Percentiles rank a stretch among this genome's conserved stretches.
These are phyloP conservation scores for Gandaritis pyraliata DNA, from an alignment of 2,888 invertebrate species.

Conservation along the genomic window DNA sequence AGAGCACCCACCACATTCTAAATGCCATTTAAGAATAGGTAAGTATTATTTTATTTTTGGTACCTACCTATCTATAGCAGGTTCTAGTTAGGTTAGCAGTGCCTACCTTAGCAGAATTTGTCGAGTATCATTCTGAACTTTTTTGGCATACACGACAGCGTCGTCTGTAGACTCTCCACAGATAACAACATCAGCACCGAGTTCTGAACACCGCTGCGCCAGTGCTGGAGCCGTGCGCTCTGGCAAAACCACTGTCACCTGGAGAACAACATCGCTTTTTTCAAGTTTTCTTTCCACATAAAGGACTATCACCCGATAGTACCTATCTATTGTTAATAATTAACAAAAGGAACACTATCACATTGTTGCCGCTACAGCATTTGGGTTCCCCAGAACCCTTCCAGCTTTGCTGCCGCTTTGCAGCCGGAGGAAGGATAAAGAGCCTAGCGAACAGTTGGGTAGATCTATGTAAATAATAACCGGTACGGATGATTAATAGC, in stretches of 20 bases:
- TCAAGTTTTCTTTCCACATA: background rate
- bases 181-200: slow-evolving; percentile 72
- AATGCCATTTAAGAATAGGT: no score
- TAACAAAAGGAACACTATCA: background rate
- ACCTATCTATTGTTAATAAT: background rate
- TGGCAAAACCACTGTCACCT: slow-evolving; percentile 78
- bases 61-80: background rate
- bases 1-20: background rate
- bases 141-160: slow-evolving; percentile 60
- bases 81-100: background rate
- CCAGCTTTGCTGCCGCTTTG: no score
- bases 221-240: slow-evolving; percentile 64
- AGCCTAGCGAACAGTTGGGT: no score
- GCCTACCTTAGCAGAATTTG: slow-evolving; percentile 59
- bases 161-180: slow-evolving; percentile 66
- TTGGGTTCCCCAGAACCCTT: no score
- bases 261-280: slow-evolving; percentile 1
- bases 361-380: no score
- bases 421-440: no score
- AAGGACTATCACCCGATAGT: no score
- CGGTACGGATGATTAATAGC: no score
- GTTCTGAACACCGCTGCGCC: slow-evolving; percentile 73
- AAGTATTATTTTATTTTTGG: background rate
- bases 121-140: slow-evolving; percentile 57
- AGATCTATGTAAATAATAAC: no score